Evolutionary conservation across 2,113 vertebrate genomes (phyloP).

Genomic region (Xenotilapia caudafasciata): DNA sequence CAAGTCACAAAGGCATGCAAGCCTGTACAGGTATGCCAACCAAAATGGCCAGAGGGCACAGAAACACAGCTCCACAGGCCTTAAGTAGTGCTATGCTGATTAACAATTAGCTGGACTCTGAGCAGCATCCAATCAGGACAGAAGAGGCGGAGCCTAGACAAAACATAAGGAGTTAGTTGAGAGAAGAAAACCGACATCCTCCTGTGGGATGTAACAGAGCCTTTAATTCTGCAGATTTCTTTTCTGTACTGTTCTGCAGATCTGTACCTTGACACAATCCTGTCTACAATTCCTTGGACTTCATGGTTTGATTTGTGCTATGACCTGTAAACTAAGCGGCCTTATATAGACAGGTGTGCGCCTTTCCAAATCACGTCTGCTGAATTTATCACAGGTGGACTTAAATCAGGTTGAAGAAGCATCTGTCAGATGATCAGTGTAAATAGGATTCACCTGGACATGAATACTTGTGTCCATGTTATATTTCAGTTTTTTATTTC

Average conservation of each 20-base stretch:
- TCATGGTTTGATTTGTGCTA: not conserved
- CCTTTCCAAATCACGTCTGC: not conserved
- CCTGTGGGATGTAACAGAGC: not conserved
- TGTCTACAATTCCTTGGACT: not conserved
- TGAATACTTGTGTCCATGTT: not conserved
- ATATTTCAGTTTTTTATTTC: not conserved
- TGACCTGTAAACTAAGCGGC: accelerated
- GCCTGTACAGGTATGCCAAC: not conserved
- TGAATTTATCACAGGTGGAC: not conserved
- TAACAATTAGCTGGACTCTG: not conserved
- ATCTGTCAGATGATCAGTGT: not conserved
- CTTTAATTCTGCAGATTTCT: not conserved
- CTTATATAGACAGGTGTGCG: not conserved
- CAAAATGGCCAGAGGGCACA: not conserved
- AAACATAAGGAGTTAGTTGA: not conserved
- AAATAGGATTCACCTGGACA: not conserved
- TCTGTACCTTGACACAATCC: not conserved
- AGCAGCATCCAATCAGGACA: not conserved
- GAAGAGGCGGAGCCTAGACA: not conserved
- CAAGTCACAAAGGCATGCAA: not conserved
- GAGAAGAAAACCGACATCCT: not conserved
- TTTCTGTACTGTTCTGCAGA: not conserved
- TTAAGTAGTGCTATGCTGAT: not conserved
- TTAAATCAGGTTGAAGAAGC: not conserved
- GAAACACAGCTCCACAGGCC: not conserved